These are phyloP conservation scores for Scaptomyza polygonia DNA, from an alignment of 2,888 invertebrate genomes.

Conservation along the genomic window DNA sequence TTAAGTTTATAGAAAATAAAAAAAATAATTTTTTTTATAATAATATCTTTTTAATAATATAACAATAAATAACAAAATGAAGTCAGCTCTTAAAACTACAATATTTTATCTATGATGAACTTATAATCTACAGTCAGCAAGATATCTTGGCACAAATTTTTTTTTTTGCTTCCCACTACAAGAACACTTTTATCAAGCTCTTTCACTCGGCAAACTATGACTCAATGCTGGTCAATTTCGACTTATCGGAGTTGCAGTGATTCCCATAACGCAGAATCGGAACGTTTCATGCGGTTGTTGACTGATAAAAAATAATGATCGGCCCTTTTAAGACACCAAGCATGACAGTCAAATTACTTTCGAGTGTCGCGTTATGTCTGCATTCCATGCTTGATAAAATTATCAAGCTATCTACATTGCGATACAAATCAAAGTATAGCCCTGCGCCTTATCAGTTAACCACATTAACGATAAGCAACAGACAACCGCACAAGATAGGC, in stretches of 20 bases:
- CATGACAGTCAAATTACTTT: constrained; percentile 57
- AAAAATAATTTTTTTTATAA: too few species aligned
- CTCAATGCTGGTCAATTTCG: constrained; percentile 36
- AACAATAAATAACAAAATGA: background rate
- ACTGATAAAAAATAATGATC: constrained; percentile 25
- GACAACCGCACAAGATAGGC: constrained; percentile 7
- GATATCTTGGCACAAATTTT: constrained; percentile 10
- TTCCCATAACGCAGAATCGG: constrained; percentile 2
- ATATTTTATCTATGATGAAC: constrained; percentile 6
- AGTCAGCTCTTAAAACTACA: background rate
- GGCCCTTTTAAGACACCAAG: constrained; percentile 19
- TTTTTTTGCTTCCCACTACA: background rate
- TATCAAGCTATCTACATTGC: constrained; percentile 28
- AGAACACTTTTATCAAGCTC: constrained; percentile 17
- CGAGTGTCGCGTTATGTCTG: constrained; percentile 36
- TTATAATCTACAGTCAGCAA: background rate
- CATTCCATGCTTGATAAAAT: constrained; percentile 33
- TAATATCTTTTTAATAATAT: too few species aligned
- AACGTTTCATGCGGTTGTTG: constrained; percentile 25
- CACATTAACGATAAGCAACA: constrained; percentile 41
- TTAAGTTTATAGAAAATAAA: too few species aligned
- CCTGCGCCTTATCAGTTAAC: constrained; percentile 46
- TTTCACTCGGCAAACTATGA: constrained; percentile 10
- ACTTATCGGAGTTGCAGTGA: constrained; percentile 19
- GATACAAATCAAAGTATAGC: constrained; percentile 38